Percentiles rank a stretch among this genome's conserved stretches.
These are phyloP conservation scores for Oncopodura yosiiana DNA, from an alignment of 1,140 invertebrate species.

Conservation along the genomic window DNA sequence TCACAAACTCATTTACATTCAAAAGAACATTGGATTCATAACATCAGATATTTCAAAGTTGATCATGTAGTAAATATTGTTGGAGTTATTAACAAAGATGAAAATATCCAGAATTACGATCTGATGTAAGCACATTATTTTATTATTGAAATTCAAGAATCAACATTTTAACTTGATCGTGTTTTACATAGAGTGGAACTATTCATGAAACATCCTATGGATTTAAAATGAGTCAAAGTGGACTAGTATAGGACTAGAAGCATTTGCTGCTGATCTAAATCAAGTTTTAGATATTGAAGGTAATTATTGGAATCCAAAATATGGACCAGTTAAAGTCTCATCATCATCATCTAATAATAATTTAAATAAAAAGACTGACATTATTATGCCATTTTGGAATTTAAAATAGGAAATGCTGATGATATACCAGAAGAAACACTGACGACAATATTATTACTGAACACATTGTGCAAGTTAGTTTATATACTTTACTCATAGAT, in stretches of 20 bases:
- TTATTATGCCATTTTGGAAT: conserved; percentile 77
- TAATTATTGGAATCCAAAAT: conserved; percentile 76
- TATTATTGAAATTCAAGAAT: conserved; percentile 64
- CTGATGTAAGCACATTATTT: conserved; percentile 75
- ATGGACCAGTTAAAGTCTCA: conserved; percentile 68
- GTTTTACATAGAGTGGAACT: background rate
- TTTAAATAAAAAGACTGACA: too few relatives aligned
- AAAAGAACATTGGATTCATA: too few relatives aligned
- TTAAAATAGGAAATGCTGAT: conserved; percentile 74
- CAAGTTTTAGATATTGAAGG: conserved; percentile 81
- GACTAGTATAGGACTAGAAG: too few relatives aligned
- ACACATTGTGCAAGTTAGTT: conserved; percentile 76
- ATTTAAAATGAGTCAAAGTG: conserved; percentile 1
- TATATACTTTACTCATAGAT: conserved; percentile 81
- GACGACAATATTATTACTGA: conserved; percentile 73
- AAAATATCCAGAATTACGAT: conserved; percentile 60
- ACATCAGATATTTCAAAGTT: background rate
- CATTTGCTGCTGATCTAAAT: background rate
- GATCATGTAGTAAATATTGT: conserved; percentile 14
- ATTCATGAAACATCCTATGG: conserved; percentile 14
- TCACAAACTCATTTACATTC: too few relatives aligned
- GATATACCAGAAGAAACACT: conserved; percentile 37
- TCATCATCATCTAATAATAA: conserved; percentile 42
- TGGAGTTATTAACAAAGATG: conserved; percentile 15
- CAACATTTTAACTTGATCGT: conserved; percentile 45